Evolutionary conservation across 2,888 invertebrate genomes (phyloP), one percentile per base, ranked within the genome.

Genomic region (Steinernema scapterisci): DNA sequence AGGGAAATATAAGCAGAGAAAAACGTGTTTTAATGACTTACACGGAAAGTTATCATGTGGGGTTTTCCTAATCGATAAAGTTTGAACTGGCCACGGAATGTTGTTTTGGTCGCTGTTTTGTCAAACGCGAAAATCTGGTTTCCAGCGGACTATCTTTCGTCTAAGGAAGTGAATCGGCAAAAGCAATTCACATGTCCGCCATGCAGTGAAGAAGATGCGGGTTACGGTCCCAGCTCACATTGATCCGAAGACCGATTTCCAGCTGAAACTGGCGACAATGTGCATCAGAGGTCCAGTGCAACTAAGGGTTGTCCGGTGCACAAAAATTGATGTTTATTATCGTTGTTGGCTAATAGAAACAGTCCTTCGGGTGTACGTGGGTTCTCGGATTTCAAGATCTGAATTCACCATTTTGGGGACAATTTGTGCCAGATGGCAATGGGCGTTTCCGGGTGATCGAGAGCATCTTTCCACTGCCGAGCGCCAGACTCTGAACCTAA

Each of bases 351-450:
- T 38, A 38, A 6, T 3, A 38, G 38, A 38, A 38, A 38, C 38
- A 38, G 38, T 38, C 38, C 38, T 38, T 38, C 9, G 38, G 38
- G 9, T 9, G 38, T 9, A 38, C 38, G 38, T 38, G 38, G 9
- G 3, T 38, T 38, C 5, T 38, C 3, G 38, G 38, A 38, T 38
- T 38, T 6, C 38, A 38, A 9, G 3, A 6, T 6, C 5, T 38
- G 38, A 3, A 19, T 27, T 76, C 77, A 87, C 87, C 87, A 87
- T 52, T 83, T 81, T 5, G 86, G 85, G 25, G 81, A 78, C 71
- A 87, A 74, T 56, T 83, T 81, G 74, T 87, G 87, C 86, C 86
- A 86, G 71, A 80, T 75, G 70, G 86, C 84, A 11, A 84, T 77
- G 0, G 87, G 83, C 13, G 79, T 80, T 63, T 85, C 86, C 1